Base-by-base conservation (phyloP, 2,888 invertebrate species). In the Lasioglossum morio region DNA sequence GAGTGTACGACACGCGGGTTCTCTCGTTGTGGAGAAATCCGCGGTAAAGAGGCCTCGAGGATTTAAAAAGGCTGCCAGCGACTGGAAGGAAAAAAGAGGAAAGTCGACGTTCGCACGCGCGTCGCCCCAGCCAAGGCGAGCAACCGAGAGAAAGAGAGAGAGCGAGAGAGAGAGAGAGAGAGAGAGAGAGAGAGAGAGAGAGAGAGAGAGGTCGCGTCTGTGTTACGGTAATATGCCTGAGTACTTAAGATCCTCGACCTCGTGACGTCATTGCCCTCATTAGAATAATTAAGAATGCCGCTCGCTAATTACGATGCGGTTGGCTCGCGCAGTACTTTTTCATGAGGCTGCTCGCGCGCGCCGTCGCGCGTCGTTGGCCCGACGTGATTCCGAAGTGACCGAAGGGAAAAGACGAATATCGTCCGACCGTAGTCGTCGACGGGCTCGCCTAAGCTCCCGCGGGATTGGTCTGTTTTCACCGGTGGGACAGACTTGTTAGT, bases 231-330 rank as follows among this genome's bases (percentile, higher is more conserved):
- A 88, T 91, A 86, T 75, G 80, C 79, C 74, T 70, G 84, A 75
- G 81, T 81, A 83, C 81, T 83, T 79, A 78, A 80, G 79, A 89
- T 89, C 84, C 91, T 91, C 89, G 87, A 89, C 79, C 82, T 85
- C 87, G 82, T 92, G 90, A 92, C 90, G 89, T 89, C 91, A 90
- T 88, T 90, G 89, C 82, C 84, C 89, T 92, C 88, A 88, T 92
- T 91, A 90, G 88, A 92, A 91, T 92, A 91, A 92, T 92, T 91
- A 91, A 92, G 89, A 92, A 91, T 88, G 87, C 89, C 79, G 87
- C 85, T 89, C 83, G 88, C 85, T 92, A 92, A 92, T 92, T 91
- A 92, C 83, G 86, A 90, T 89, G 83, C 87, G 88, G 85, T 85
- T 82, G 72, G 76, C 74, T 85, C 83, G 75, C 75, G 73, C 14